Base-by-base conservation (phyloP, 2,888 invertebrate species). In the Matsumyia berberina region DNA sequence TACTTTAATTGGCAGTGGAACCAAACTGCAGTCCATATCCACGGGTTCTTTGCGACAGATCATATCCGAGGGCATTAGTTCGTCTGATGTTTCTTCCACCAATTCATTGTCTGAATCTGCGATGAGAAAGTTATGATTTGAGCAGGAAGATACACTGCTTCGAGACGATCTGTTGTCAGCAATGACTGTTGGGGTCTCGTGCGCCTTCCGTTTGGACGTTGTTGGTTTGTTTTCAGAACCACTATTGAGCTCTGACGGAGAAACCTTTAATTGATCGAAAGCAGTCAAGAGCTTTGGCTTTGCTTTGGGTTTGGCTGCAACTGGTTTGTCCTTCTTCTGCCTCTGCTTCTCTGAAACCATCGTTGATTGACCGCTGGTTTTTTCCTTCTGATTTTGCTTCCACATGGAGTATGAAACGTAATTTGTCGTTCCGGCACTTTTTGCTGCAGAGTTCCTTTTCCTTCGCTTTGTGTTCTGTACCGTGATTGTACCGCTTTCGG, bases 351-450 rank as follows among this genome's bases (percentile, higher is more conserved):
- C 11, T 8, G 44, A 8, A 2, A 19, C 11, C 8, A 33, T 8
- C n/a, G 33, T 46, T 0, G 69, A 24, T 9, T 67, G 46, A 9
- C 1, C 4, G 8, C 12, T 15, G 0, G 35, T 35, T 11, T 70
- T 81, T 1, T 51, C 35, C 6, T 58, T 82, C 37, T 79, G 73
- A 11, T n/a, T 39, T 0, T 5, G 8, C 39, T 64, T 83, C 83
- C 83, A 83, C 4, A 11, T 31, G 0, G 79, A 57, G 51, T 79
- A 83, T n/a, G 79, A 69, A 2, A 79, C 51, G 29, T 67, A 73
- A 24, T 42, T 33, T 2, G 35, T 11, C n/a, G 8, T 33, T 19
- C 53, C n/a, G n/a, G 17, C 31, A 1, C 17, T 15, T 35, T 51
- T 72, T 7, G 11, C 3, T 7, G 9, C 1, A 19, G 9, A 12